A percentile compares a stretch with the other conserved stretches of the same genome.
Conservation (phyloP, 2,797 vertebrate genomes). For the Ctenopoma multispine region DNA sequence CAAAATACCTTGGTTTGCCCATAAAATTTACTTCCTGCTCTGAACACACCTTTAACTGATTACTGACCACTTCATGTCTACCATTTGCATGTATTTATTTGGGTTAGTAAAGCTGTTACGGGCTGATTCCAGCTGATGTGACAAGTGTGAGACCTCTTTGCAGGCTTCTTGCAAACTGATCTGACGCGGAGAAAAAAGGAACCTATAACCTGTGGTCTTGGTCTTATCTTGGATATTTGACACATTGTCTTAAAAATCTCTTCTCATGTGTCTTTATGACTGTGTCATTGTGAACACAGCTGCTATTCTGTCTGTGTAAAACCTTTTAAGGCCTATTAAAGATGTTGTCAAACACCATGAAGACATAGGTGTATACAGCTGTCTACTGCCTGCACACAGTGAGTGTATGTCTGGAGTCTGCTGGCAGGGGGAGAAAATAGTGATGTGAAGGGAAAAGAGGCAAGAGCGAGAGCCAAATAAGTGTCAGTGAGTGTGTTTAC, state of each 20-base stretch:
- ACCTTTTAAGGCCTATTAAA: conserved; percentile 46
- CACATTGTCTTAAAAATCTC: not conserved
- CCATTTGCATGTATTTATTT: not conserved
- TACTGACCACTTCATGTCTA: no score
- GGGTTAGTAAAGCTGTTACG: no score
- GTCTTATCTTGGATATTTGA: not conserved
- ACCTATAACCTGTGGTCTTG: no score
- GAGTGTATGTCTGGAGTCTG: conserved; percentile 17
- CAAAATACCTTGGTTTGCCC: no score
- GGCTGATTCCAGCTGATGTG: not conserved
- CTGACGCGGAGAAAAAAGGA: not conserved
- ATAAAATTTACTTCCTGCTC: no score
- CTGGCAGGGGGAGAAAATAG: conserved; percentile 33
- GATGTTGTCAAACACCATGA: conserved; percentile 34
- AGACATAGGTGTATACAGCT: conserved; percentile 71
- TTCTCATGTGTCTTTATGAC: conserved; percentile 1
- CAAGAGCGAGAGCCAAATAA: conserved; percentile 17
- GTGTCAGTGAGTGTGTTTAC: conserved; percentile 23
- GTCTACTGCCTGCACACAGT: conserved; percentile 28
- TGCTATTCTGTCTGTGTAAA: conserved; percentile 22
- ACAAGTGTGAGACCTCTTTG: not conserved
- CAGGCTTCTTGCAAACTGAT: not conserved
- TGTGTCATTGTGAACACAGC: conserved; percentile 33
- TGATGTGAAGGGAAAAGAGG: conserved; percentile 21
- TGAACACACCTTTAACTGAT: no score